These are phyloP conservation scores for Bradypodion pumilum DNA, from an alignment of 2,797 vertebrate species.

Conservation along the genomic window DNA sequence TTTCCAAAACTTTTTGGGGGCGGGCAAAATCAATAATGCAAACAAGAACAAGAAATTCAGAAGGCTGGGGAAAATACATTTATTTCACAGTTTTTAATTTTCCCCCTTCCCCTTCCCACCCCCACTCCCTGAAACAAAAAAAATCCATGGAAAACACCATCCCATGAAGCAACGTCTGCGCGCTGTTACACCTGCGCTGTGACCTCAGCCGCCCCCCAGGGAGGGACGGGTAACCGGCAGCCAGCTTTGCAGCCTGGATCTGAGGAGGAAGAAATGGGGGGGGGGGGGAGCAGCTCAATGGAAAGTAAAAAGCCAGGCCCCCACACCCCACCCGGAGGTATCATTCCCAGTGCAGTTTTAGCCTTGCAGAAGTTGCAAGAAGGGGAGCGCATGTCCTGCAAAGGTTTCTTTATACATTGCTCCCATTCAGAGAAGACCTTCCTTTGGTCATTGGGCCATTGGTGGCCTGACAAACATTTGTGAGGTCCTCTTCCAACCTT, in stretches of 20 bases:
- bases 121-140: slow-evolving; percentile 23
- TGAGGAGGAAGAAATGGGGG: not conserved
- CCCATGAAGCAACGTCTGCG: slow-evolving; percentile 69
- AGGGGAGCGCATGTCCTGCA: rapidly evolving
- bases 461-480: not conserved
- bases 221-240: slow-evolving; percentile 49
- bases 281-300: too few species aligned
- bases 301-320: not conserved
- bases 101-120: not conserved
- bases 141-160: slow-evolving; percentile 78
- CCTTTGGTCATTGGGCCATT: not conserved
- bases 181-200: slow-evolving; percentile 56
- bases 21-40: not conserved
- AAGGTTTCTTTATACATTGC: too few species aligned
- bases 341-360: not conserved
- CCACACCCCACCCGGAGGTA: too few species aligned
- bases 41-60: not conserved
- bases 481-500: too few species aligned
- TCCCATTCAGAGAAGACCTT: rapidly evolving
- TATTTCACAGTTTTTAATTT: slow-evolving; percentile 15
- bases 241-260: slow-evolving; percentile 16
- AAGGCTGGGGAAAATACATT: not conserved
- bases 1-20: too few species aligned
- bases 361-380: not conserved
- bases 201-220: slow-evolving; percentile 34